These are phyloP conservation scores for Urocynchramus pylzowi DNA, from an alignment of 2,113 vertebrate genomes.

Conservation along the genomic window DNA sequence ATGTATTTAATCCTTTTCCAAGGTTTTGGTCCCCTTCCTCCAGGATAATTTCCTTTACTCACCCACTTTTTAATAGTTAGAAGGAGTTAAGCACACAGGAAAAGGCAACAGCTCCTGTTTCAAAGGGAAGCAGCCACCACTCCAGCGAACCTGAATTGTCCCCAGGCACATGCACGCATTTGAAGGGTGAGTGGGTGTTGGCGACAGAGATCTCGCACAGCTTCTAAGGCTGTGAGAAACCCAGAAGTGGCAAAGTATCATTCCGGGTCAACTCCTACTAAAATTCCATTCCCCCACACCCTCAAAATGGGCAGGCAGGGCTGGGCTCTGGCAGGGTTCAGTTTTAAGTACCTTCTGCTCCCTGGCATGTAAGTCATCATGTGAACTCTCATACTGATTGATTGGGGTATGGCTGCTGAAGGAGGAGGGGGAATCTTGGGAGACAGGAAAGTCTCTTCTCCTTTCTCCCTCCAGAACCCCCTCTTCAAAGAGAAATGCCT, in stretches of 20 bases:
- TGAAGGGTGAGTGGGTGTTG: background rate
- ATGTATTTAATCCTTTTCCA: background rate
- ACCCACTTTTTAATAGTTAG: background rate
- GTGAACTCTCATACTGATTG: too few species aligned
- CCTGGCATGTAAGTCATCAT: too few species aligned
- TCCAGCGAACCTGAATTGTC: background rate
- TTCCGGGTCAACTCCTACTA: too few species aligned
- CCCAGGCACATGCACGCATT: background rate
- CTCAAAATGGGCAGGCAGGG: too few species aligned
- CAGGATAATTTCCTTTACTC: background rate
- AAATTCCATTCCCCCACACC: too few species aligned
- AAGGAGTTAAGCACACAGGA: background rate
- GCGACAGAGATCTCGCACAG: background rate
- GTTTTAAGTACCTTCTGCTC: too few species aligned
- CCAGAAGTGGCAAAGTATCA: too few species aligned
- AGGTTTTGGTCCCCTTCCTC: background rate
- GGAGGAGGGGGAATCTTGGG: background rate
- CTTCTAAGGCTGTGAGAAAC: background rate
- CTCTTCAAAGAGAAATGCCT: background rate
- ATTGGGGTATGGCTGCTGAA: too few species aligned
- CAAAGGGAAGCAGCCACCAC: background rate
- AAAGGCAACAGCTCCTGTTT: background rate
- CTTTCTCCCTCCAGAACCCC: background rate
- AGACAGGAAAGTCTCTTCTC: background rate
- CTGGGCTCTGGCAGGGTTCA: too few species aligned